Percentiles rank a stretch among this genome's conserved stretches.
Evolutionary conservation across 2,797 vertebrate genomes (phyloP).

Genomic region (Notoglanidium macrostoma): DNA sequence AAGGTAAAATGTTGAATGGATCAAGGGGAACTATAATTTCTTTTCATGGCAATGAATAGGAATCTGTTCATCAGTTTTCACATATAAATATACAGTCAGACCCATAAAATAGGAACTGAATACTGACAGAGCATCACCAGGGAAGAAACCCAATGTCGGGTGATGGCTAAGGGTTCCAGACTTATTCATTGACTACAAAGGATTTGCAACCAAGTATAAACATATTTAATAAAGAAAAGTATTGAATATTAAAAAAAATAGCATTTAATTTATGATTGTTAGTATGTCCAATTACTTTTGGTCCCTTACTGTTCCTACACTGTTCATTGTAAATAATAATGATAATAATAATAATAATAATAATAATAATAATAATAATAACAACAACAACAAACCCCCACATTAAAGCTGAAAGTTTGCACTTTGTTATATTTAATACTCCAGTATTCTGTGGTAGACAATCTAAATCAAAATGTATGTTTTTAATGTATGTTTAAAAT

Average conservation of each 20-base stretch:
- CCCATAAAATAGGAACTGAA: background rate
- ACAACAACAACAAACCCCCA: background rate
- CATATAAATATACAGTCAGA: background rate
- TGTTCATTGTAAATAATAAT: background rate
- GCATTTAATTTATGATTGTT: too few species aligned
- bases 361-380: too few species aligned
- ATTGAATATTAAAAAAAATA: background rate
- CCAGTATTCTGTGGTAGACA: background rate
- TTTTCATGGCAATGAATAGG: background rate
- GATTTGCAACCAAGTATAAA: slow-evolving; percentile 27
- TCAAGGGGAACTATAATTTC: background rate
- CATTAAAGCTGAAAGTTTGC: background rate
- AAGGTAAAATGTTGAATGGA: background rate
- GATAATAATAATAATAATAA: too few species aligned
- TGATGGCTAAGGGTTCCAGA: background rate
- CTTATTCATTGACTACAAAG: slow-evolving; percentile 21
- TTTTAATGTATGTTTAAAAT: background rate
- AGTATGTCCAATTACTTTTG: too few species aligned
- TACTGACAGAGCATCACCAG: background rate
- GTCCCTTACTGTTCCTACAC: background rate
- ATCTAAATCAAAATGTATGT: background rate
- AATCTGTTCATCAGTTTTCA: background rate
- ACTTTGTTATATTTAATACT: background rate
- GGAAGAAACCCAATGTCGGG: background rate
- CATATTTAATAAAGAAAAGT: background rate